Evolutionary conservation across 2,113 vertebrate species (phyloP).

Genomic region (Dunckerocampus dactyliophorus): DNA sequence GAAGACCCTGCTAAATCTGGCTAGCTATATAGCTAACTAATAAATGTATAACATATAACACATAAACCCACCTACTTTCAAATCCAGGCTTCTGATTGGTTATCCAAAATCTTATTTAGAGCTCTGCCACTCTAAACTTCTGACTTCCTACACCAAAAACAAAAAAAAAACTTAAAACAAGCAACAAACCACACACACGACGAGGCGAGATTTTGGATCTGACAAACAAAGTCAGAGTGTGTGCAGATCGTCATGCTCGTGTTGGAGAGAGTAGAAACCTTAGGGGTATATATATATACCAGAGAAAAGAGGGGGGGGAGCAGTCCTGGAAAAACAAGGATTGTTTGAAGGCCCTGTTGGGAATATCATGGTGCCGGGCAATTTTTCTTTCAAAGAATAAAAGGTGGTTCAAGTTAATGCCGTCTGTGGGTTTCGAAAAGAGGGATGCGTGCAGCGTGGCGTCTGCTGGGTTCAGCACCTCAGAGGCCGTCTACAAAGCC

Average conservation of each 20-base stretch:
- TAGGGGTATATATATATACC: conserved; percentile 70
- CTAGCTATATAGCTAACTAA: too few species aligned
- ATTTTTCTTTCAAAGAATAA: conserved; percentile 75
- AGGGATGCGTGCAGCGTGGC: conserved; percentile 67
- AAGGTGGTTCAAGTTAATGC: conserved; percentile 71
- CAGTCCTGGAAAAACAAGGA: conserved; percentile 68
- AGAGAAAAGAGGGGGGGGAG: conserved; percentile 65
- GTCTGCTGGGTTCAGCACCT: conserved; percentile 68
- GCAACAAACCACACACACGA: conserved; percentile 42
- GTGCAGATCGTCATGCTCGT: conserved; percentile 60
- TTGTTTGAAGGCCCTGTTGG: conserved; percentile 74
- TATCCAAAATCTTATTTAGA: conserved; percentile 24
- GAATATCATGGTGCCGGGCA: conserved; percentile 73
- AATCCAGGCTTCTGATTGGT: too few species aligned
- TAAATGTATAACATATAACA: too few species aligned
- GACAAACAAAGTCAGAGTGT: conserved; percentile 54
- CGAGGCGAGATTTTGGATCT: conserved; percentile 52
- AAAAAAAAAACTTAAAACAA: conserved; percentile 7
- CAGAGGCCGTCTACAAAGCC: conserved; percentile 60
- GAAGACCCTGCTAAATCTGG: too few species aligned
- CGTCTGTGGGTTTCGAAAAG: conserved; percentile 71
- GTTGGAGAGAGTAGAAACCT: conserved; percentile 67
- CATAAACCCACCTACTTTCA: too few species aligned
- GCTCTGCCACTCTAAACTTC: conserved; percentile 44
- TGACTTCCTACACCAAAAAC: conserved; percentile 42